Evolutionary conservation across 2,797 vertebrate species (phyloP).

Genomic region (Xenopus petersii): DNA sequence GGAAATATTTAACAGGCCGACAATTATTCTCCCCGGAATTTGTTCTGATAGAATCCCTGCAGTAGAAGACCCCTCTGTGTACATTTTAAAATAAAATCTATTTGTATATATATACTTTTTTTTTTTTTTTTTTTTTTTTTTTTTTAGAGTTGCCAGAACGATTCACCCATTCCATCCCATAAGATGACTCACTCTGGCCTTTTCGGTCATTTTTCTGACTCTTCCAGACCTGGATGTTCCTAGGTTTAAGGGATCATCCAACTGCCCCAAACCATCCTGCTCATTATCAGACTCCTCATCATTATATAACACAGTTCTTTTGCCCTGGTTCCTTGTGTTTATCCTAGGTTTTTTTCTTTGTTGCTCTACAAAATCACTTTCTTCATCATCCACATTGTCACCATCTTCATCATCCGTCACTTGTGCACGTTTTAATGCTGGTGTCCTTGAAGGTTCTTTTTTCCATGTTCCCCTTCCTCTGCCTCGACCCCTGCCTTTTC

Average conservation of each 20-base stretch:
- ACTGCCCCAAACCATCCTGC: conserved; percentile 77
- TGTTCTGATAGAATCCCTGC: conserved; percentile 88
- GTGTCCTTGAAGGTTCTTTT: conserved; percentile 61
- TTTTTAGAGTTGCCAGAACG: background rate
- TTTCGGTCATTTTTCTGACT: conserved; percentile 97
- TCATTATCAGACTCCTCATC: conserved; percentile 79
- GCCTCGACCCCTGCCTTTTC: conserved; percentile 65
- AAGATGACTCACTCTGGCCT: conserved; percentile 96
- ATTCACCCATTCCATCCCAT: conserved; percentile 97
- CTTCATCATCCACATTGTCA: conserved; percentile 56
- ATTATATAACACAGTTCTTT: conserved; percentile 88
- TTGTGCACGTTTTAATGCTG: conserved; percentile 63
- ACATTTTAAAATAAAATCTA: conserved; percentile 52
- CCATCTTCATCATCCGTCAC: conserved; percentile 68
- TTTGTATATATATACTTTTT: conserved; percentile 11
- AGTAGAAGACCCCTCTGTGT: conserved; percentile 74
- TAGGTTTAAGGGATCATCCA: conserved; percentile 91
- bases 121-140: no score
- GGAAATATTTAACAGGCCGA: conserved; percentile 66
- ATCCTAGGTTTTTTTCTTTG: conserved; percentile 75
- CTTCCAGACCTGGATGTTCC: conserved; percentile 94
- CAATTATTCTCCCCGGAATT: conserved; percentile 70
- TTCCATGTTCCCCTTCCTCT: conserved; percentile 63
- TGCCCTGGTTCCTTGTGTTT: conserved; percentile 92
- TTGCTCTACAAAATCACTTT: conserved; percentile 60